Percentiles rank a stretch among this genome's conserved stretches.
These are phyloP conservation scores for Drosophila rufa DNA, from an alignment of 1,140 invertebrate species.

Conservation along the genomic window DNA sequence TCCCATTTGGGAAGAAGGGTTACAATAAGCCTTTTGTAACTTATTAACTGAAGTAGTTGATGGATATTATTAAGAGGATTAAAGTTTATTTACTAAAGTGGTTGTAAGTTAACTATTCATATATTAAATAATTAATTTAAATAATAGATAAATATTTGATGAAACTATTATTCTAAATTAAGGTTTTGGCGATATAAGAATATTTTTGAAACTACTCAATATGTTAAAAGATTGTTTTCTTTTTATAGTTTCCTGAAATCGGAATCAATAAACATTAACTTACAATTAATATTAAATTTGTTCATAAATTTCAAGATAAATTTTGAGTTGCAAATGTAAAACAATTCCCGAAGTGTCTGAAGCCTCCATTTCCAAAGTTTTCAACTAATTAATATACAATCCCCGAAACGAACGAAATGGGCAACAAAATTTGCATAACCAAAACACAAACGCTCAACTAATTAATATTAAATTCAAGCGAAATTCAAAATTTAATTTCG, in stretches of 20 bases:
- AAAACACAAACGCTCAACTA: slow-evolving; percentile 69
- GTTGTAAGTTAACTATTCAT: too few relatives aligned
- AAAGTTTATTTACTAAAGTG: neutral
- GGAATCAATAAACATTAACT: neutral
- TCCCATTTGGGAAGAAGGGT: slow-evolving; percentile 2
- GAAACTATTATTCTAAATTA: too few relatives aligned
- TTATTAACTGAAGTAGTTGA: slow-evolving; percentile 17
- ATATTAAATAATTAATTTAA: too few relatives aligned
- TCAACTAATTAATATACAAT: slow-evolving; percentile 70
- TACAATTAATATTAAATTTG: neutral
- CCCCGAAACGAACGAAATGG: slow-evolving; percentile 30
- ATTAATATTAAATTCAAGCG: slow-evolving; percentile 81
- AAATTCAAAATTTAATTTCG: slow-evolving; percentile 76
- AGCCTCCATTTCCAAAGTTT: slow-evolving; percentile 18
- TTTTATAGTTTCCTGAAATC: too few relatives aligned
- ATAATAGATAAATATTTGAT: too few relatives aligned
- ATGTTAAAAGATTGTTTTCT: too few relatives aligned
- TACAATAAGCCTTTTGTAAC: slow-evolving; percentile 18
- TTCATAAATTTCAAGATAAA: neutral
- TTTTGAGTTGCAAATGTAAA: slow-evolving; percentile 1
- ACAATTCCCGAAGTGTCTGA: slow-evolving; percentile 4
- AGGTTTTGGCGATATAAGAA: too few relatives aligned
- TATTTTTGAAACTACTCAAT: too few relatives aligned
- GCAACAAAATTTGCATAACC: slow-evolving; percentile 67
- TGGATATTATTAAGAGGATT: slow-evolving; percentile 27